Evolutionary conservation across 2,113 vertebrate genomes (phyloP).

Genomic region (Perognathus longimembris): DNA sequence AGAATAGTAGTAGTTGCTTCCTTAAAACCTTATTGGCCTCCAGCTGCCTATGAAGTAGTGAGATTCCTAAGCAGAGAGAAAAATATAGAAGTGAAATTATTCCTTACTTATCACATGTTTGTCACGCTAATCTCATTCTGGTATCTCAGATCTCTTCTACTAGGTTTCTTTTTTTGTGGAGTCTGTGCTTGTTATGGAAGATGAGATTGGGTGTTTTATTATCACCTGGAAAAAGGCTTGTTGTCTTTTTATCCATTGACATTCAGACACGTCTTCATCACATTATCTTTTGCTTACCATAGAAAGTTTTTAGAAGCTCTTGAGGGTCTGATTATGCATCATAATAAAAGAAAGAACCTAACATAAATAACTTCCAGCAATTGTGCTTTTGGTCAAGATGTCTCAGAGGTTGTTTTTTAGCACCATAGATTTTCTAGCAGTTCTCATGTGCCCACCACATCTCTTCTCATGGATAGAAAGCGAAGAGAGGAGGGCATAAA

Average conservation of each 20-base stretch:
- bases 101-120: not conserved
- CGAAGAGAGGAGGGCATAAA: not conserved
- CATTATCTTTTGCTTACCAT: too few relatives aligned
- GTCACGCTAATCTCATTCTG: not conserved
- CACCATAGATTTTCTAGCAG: not conserved
- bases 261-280: not conserved
- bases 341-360: conserved; percentile 2
- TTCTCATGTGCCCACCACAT: not conserved
- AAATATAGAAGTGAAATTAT: conserved; percentile 11
- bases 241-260: conserved; percentile 26
- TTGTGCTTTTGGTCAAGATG: conserved; percentile 29
- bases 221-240: not conserved
- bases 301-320: conserved; percentile 45
- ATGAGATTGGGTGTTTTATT: not conserved
- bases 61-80: not conserved
- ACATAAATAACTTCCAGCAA: not conserved
- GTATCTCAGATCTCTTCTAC: not conserved
- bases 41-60: conserved; percentile 1
- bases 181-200: conserved; percentile 37
- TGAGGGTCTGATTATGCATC: not conserved
- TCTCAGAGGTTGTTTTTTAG: not conserved
- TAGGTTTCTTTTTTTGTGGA: not conserved
- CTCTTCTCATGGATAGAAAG: not conserved
- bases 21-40: not conserved
- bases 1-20: not conserved